A percentile compares a stretch with the other conserved stretches of the same genome.
phyloP scores from a whole-genome alignment of 2,888 invertebrate genomes.

The Spodoptera littoralis region DNA sequence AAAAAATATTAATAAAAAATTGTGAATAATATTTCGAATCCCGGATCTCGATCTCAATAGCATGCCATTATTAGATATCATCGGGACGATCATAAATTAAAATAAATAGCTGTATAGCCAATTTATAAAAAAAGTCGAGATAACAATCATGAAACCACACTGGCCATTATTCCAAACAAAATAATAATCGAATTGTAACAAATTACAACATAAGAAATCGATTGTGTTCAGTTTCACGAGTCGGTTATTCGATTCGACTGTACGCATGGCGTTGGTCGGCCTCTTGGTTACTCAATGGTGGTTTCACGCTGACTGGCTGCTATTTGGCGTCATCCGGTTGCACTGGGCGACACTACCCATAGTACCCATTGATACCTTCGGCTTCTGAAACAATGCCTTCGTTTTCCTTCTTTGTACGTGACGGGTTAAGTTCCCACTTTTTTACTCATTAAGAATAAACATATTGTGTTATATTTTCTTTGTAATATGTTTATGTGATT shows the following conservation, averaged over 20 bases:
- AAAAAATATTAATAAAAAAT: no score
- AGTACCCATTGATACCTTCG: conserved; percentile 49
- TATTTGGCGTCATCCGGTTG: conserved; percentile 68
- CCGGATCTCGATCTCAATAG: no score
- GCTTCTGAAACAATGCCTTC: conserved; percentile 53
- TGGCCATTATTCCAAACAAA: conserved; percentile 21
- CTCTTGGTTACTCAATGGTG: conserved; percentile 66
- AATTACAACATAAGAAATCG: conserved; percentile 56
- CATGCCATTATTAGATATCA: no score
- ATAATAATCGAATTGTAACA: conserved; percentile 30
- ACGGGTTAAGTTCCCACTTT: conserved; percentile 11
- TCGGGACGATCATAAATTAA: no score
- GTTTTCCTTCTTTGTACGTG: conserved; percentile 38
- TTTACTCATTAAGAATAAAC: conserved; percentile 17
- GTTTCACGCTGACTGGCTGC: conserved; percentile 71
- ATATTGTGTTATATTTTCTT: background rate
- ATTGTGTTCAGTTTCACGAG: conserved; percentile 55
- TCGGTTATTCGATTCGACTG: conserved; percentile 10
- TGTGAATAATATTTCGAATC: no score
- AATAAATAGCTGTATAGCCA: no score
- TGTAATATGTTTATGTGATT: no score
- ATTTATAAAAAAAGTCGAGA: no score
- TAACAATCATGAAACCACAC: background rate
- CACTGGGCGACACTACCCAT: conserved; percentile 58
- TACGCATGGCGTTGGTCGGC: conserved; percentile 64